Evolutionary conservation across 30 jellyfish, hydroid and myxozoan species (phyloP), one percentile per base, ranked within the genome.

Genomic region (Thelohanellus kitauei): DNA sequence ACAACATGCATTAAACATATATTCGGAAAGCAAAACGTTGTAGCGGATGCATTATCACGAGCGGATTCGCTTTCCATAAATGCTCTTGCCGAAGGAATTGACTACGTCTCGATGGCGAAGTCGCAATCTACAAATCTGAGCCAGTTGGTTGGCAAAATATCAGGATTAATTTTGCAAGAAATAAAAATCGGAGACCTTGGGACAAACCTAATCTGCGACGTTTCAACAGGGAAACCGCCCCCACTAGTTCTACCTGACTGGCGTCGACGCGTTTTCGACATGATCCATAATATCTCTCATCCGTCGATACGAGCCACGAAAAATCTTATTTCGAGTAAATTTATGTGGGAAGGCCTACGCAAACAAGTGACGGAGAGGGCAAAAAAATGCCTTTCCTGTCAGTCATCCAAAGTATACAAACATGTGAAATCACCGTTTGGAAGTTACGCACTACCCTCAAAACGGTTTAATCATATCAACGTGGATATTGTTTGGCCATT

Each of bases 221-320:
- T 32, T 37, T 49, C 57, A 14, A 49, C 61, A 11, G 62, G 5
- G 17, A 38, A 40, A 14, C 61, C 57, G n/a, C 12, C 57, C 3
- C 61, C 61, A 2, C 22, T 17, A n/a, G n/a, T n/a, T n/a, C n/a
- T n/a, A n/a, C n/a, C n/a, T n/a, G n/a, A n/a, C n/a, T n/a, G n/a
- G n/a, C n/a, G n/a, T n/a, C n/a, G n/a, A n/a, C n/a, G n/a, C n/a
- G n/a, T n/a, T n/a, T n/a, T n/a, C n/a, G n/a, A n/a, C n/a, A n/a
- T n/a, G n/a, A n/a, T n/a, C n/a, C n/a, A n/a, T n/a, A n/a, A n/a
- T n/a, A n/a, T n/a, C n/a, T n/a, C n/a, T n/a, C n/a, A n/a, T n/a
- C n/a, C n/a, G n/a, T n/a, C n/a, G n/a, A n/a, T n/a, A n/a, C 59
- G 64, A 14, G 64, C 64, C 44, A 17, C 63, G 9, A 56, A 23